Evolutionary conservation across 2,797 vertebrate genomes (phyloP), one percentile per base, ranked within the genome.

Genomic region (Pseudochirops cupreus): DNA sequence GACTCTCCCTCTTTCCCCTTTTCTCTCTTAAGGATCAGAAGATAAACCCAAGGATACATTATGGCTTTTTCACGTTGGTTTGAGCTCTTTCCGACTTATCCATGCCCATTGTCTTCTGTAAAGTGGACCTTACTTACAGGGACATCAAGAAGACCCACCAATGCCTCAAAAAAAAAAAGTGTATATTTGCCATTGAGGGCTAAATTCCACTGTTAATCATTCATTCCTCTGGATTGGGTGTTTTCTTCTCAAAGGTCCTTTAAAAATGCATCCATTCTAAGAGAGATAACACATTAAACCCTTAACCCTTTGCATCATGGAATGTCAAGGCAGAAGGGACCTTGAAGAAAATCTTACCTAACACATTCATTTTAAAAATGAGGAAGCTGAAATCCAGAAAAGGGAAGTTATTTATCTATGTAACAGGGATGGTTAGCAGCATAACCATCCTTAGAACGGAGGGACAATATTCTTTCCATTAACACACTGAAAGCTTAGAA

Each of bases 161-260:
- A 46, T 91, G 57, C 92, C 89, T 91, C 59, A 31, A 54, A 89
- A 93, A 46, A n/a, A 18, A n/a, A 18, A 92, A 26, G 10, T 3
- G 31, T 13, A 74, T 14, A 74, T 1, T 21, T 16, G 4, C 14
- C n/a, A 82, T 9, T 82, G 74, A 26, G 46, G 6, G 91, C 96
- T 94, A 58, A 95, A 94, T 62, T 55, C 59, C 54, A 57, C 33
- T 21, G 46, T 53, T 87, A 93, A 14, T 93, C 93, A 91, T 55
- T 92, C 31, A 50, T 91, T 93, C 93, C 62, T 92, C 90, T 62
- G 54, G 52, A 28, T 24, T 54, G 12, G 82, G 89, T 13, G 4
- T 39, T 9, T 82, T 92, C 93, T 90, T 90, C 82, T 92, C 92
- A n/a, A 46, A 39, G 54, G n/a, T 39, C 21, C 54, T 93, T 94